These are phyloP conservation scores for Turritopsis dohrnii DNA, from an alignment of 30 jellyfish, hydroid and myxozoan genomes.

Conservation along the genomic window DNA sequence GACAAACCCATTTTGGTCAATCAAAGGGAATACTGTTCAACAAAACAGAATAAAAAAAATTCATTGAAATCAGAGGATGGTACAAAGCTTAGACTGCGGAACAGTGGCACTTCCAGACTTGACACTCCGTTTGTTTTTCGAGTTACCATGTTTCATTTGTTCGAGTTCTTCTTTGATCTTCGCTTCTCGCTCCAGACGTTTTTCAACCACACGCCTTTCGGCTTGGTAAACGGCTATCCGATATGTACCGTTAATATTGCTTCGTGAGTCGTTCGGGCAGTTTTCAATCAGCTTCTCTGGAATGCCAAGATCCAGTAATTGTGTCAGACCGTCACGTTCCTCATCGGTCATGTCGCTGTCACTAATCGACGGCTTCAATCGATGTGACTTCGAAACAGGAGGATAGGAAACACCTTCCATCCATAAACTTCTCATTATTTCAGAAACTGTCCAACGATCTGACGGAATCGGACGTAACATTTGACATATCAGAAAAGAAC, in stretches of 20 bases:
- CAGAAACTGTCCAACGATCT: constrained; percentile 71
- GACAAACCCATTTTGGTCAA: background rate
- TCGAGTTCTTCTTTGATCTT: constrained; percentile 47
- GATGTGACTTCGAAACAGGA: constrained; percentile 40
- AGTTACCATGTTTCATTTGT: constrained; percentile 33
- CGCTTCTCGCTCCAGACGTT: constrained; percentile 46
- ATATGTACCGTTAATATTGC: constrained; percentile 71
- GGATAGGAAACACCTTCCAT: constrained; percentile 81
- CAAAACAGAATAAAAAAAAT: background rate
- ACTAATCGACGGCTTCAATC: constrained; percentile 40
- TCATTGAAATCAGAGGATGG: constrained; percentile 32
- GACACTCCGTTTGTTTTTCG: constrained; percentile 23
- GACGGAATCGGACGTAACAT: constrained; percentile 71
- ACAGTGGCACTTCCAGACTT: constrained; percentile 23
- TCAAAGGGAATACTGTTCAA: background rate
- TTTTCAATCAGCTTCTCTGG: constrained; percentile 48
- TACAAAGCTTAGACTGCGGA: constrained; percentile 78
- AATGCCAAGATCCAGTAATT: constrained; percentile 50
- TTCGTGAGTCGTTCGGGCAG: constrained; percentile 49
- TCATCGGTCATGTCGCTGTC: constrained; percentile 42
- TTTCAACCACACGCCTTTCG: constrained; percentile 55
- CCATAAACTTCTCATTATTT: constrained; percentile 80
- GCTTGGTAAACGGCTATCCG: constrained; percentile 79
- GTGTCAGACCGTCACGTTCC: constrained; percentile 60
- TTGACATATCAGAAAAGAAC: constrained; percentile 60